Base-by-base conservation (phyloP, 2,888 invertebrate genomes). In the Uropetala carovei region DNA sequence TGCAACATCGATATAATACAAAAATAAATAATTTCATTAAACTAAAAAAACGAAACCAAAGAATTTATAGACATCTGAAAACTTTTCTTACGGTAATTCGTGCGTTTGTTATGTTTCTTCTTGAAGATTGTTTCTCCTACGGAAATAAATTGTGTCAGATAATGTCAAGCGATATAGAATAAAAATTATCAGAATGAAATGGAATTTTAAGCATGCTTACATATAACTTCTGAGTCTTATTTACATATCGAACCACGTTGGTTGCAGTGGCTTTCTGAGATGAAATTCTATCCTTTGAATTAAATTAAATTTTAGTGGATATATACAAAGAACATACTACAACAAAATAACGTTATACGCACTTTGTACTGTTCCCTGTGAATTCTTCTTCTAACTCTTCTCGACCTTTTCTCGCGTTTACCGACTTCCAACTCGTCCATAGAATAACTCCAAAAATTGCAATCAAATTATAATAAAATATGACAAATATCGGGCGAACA, bases 181-280 rank as follows among this genome's bases (percentile, higher is more conserved):
- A 27, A 30, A 60, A 3, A 86, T 27, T 60, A 60, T n/a, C 2
- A 7, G 5, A 22, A 18, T 22, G 22, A 3, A 58, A 14, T 27
- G 1, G 14, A 30, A 86, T 9, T 14, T 30, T 9, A 64, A 27
- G n/a, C 9, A 0, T 27, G 7, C 89, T 64, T 89, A 89, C 89
- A 68, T 60, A 89, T 43, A 64, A 43, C 64, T 64, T 89, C 16
- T 89, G 64, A 30, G 89, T 89, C 10, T 89, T 89, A 89, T 30
- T 64, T 4, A 89, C 60, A 11, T 18, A 64, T 64, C 27, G 75
- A 27, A 43, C 27, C n/a, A 89, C 10, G 43, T 64, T 58, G 18
- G 18, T 64, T 7, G 89, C 43, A 43, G 64, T 10, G 13, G 64
- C n/a, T 18, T 43, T 64, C n/a, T 18, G 64, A 0, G 68, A 59